phyloP scores from a whole-genome alignment of 2,888 invertebrate genomes.

The Caenorhabditis wallacei region DNA sequence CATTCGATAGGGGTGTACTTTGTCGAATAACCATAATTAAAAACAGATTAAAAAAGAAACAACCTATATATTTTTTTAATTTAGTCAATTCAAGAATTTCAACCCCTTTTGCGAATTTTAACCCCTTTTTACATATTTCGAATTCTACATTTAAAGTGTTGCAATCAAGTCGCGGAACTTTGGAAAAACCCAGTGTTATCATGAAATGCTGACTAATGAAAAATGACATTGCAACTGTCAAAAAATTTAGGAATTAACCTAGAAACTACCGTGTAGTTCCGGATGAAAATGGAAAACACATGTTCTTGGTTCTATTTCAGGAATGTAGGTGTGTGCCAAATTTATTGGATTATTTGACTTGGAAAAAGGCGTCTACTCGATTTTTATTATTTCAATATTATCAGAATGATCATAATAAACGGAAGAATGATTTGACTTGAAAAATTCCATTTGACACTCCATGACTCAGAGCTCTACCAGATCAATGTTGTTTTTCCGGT shows the following conservation, averaged over 20 bases:
- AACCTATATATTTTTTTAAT: no score
- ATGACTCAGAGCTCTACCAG: slow-evolving; percentile 7
- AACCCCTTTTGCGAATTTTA: neutral
- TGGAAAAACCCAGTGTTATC: neutral
- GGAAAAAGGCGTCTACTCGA: neutral
- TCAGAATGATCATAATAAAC: neutral
- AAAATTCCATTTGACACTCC: neutral
- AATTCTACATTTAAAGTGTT: neutral
- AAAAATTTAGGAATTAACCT: neutral
- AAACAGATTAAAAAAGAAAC: no score
- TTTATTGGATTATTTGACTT: neutral
- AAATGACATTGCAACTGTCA: slow-evolving; percentile 12
- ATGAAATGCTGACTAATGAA: slow-evolving; percentile 13
- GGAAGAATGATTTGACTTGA: slow-evolving; percentile 1
- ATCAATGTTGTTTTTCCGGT: slow-evolving; percentile 32
- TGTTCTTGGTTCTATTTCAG: slow-evolving; percentile 6
- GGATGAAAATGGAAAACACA: neutral
- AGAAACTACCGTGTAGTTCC: slow-evolving; percentile 26
- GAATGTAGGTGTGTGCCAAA: neutral
- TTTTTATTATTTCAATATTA: neutral
- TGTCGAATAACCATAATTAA: no score
- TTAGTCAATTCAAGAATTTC: no score
- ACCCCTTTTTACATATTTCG: neutral
- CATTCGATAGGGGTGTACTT: no score
- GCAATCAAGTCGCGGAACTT: neutral